Evolutionary conservation across 2,113 vertebrate genomes (phyloP).

Genomic region (Corythoichthys intestinalis): DNA sequence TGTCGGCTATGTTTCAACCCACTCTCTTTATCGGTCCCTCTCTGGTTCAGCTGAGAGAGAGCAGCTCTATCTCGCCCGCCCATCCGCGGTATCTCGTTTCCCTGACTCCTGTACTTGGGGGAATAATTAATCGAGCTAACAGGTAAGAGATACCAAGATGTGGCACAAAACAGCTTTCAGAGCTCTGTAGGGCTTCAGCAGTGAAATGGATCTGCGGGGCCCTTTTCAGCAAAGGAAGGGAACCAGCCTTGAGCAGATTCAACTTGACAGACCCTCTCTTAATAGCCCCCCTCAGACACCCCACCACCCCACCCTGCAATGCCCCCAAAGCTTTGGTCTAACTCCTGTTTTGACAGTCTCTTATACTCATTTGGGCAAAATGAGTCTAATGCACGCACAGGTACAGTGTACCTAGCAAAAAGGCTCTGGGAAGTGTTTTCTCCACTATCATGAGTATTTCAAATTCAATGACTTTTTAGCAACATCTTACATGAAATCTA

Average conservation of each 20-base stretch:
- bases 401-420: constrained; percentile 27
- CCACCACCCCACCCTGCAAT: constrained; percentile 11
- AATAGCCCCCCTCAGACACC: not conserved
- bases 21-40: constrained; percentile 52
- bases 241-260: constrained; percentile 39
- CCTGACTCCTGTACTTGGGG: constrained; percentile 62
- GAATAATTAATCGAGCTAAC: constrained; percentile 72
- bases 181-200: constrained; percentile 66
- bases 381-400: constrained; percentile 42
- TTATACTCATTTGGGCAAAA: constrained; percentile 21
- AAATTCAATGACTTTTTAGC: not conserved
- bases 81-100: constrained; percentile 67
- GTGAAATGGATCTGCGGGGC: constrained; percentile 70
- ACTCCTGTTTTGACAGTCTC: not conserved
- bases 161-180: constrained; percentile 73
- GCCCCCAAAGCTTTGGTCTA: constrained; percentile 25
- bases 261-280: constrained; percentile 24
- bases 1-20: constrained; percentile 30
- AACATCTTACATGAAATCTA: constrained; percentile 10
- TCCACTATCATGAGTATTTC: constrained; percentile 13
- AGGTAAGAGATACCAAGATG: constrained; percentile 73
- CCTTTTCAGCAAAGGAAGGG: constrained; percentile 1
- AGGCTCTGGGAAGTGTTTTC: constrained; percentile 31
- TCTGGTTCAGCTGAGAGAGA: constrained; percentile 51
- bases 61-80: constrained; percentile 56